Base-by-base conservation (phyloP, 2,113 vertebrate species). In the Anhinga rufa region DNA sequence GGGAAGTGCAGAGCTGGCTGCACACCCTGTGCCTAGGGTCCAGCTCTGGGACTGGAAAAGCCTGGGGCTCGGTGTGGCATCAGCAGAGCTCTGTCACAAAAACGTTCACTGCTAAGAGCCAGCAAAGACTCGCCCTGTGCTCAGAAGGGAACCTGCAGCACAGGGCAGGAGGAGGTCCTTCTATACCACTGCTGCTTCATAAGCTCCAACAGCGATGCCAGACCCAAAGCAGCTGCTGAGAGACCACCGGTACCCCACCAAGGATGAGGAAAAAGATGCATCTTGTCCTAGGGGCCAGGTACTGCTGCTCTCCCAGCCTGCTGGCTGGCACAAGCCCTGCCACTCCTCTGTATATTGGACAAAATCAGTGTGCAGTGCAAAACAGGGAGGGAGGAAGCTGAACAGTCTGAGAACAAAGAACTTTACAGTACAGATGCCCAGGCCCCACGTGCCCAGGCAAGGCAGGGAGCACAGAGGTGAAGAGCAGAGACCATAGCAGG, bases 221-320 rank as follows among this genome's bases (percentile, higher is more conserved):
- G 34, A 74, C 21, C 34, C 42, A 57, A 51, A 68, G 55, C 36
- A 42, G 44, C 21, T 52, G 51, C 57, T 2, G 3, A 81, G 61
- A n/a, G 10, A 28, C 22, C 34, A 22, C 2, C 1, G 46, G 52
- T 22, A 66, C 6, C 18, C 11, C 1, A 1, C 34, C 40, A 34
- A 28, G 9, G 24, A 7, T 32, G 52, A 78, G 44, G 29, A 78
- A 20, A 40, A 82, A 75, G 55, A 82, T 38, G 20, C 25, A 14
- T 14, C 34, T 60, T 31, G 32, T 57, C 51, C 38, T 48, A 21
- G 34, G 36, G 29, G 6, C 28, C 44, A 78, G 57, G n/a, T 70
- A 19, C 42, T 78, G 57, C 64, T 36, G n/a, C 42, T 71, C 14
- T 64, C 38, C 24, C 17, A 42, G 78, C 46, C 32, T 46, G 42